A percentile compares a stretch with the other conserved stretches of the same genome.
phyloP scores from a whole-genome alignment of 2,888 invertebrate species.

The Acleris emargana region DNA sequence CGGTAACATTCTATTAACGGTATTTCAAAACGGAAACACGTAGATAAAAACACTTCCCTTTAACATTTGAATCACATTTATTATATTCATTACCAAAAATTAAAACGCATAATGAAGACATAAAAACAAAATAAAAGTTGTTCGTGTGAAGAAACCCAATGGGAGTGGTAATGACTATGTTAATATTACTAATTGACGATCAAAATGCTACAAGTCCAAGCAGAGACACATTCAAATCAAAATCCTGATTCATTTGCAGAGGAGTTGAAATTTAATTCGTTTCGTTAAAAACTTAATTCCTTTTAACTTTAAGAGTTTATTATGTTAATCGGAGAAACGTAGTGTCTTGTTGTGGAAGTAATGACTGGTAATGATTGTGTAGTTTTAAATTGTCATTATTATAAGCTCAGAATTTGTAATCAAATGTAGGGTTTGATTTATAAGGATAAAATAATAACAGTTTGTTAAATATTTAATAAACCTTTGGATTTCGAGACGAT shows the following conservation, averaged over 20 bases:
- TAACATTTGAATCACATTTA: constrained; percentile 23
- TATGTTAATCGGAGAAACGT: constrained; percentile 28
- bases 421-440: constrained; percentile 14
- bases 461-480: not conserved
- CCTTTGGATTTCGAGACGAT: not conserved
- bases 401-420: constrained; percentile 24
- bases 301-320: constrained; percentile 6
- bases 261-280: not conserved
- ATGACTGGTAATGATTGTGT: constrained; percentile 23
- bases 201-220: constrained; percentile 2
- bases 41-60: constrained; percentile 19
- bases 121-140: constrained; percentile 31
- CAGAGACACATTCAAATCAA: not conserved
- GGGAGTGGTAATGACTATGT: constrained; percentile 22
- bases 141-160: constrained; percentile 33
- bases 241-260: not conserved
- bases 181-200: constrained; percentile 9
- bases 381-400: constrained; percentile 13
- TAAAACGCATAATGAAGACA: constrained; percentile 32
- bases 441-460: not conserved
- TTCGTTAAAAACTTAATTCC: not conserved
- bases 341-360: constrained; percentile 17
- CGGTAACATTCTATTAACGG: not conserved
- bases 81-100: constrained; percentile 24
- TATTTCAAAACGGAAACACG: constrained; percentile 1